Evolutionary conservation across 2,888 invertebrate species (phyloP), one percentile per base, ranked within the genome.

Genomic region (Herminia tarsipennalis): DNA sequence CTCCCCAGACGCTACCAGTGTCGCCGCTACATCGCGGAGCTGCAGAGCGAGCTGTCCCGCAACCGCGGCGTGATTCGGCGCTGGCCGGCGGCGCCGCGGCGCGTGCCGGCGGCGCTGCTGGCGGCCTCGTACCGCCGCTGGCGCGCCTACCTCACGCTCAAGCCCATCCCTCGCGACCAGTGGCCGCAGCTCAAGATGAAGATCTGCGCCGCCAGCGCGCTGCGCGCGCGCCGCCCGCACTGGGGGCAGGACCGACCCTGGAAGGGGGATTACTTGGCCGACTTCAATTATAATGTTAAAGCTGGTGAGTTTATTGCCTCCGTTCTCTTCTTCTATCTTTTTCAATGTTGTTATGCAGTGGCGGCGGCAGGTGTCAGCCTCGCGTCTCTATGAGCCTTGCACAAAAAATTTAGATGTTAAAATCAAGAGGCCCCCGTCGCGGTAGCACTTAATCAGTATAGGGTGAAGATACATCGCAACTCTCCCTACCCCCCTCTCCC

Each of bases 141-240:
- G 98, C 92, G 98, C 44, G 98, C 98, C 0, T 94, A 93, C 85
- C 96, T 96, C 93, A 94, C 97, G 39, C 93, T 99, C n/a, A 92
- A 93, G 66, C 94, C 95, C 46, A 94, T 98, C 56, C 81, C 81
- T 2, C 47, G 78, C 6, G 76, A 44, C 20, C 97, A 98, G 74
- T 97, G 98, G 97, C 96, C 97, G 5, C 96, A 97, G 80, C 93
- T 99, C 13, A 83, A 86, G 79, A 70, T 90, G 70, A 92, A 92
- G 81, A 85, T 90, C 43, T 69, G 82, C 18, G 87, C 87, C 1
- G 92, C 91, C 16, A 77, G 81, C 33, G 82, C 78, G n/a, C 76
- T 92, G 21, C 50, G 61, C 3, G 68, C 76, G 0, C 63, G 92
- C 0, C 66, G 92, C 2, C 5, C 59, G 0, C 64, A 72, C 40